Evolutionary conservation across 1,140 invertebrate genomes (phyloP), one percentile per base, ranked within the genome.

Genomic region (Cephus cinctus): DNA sequence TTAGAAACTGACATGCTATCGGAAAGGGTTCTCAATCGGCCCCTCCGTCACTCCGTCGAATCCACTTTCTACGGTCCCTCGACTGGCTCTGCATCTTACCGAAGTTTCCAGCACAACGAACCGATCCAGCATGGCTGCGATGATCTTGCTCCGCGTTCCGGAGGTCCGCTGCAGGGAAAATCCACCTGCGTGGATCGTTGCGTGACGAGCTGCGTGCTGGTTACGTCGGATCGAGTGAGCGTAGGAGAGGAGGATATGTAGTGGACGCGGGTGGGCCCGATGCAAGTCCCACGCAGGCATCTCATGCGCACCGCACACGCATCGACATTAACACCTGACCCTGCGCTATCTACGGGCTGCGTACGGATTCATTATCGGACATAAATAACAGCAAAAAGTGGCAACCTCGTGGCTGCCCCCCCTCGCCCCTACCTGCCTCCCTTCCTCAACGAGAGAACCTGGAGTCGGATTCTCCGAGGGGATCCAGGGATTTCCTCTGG

Each of bases 241-340:
- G n/a, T 6, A 27, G n/a, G 25, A 27, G 25, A 27, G 25, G 25
- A 6, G 6, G 21, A n/a, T n/a, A n/a, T n/a, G n/a, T n/a, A n/a
- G n/a, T n/a, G n/a, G n/a, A n/a, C 61, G 61, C 64, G 64, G 64
- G 66, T 69, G 66, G 63, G 58, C 66, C 59, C 52, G 51, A 59
- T 60, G 47, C 52, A 54, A 69, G 59, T 67, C 64, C 63, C 63
- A 66, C 63, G 66, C 64, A 53, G 47, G 54, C 57, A 56, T 59
- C 50, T 53, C 56, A 45, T 57, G 49, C 50, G 54, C 56, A 58
- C 66, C 65, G 56, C 67, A 68, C 67, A 65, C 63, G 59, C 63
- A 56, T 58, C 59, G 57, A 56, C 67, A 63, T 68, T 68, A 68
- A 69, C 67, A 67, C 65, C 63, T 67, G 67, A 67, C 65, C 65